phyloP scores from a whole-genome alignment of 2,113 vertebrate species.

The Tachysurus fulvidraco region DNA sequence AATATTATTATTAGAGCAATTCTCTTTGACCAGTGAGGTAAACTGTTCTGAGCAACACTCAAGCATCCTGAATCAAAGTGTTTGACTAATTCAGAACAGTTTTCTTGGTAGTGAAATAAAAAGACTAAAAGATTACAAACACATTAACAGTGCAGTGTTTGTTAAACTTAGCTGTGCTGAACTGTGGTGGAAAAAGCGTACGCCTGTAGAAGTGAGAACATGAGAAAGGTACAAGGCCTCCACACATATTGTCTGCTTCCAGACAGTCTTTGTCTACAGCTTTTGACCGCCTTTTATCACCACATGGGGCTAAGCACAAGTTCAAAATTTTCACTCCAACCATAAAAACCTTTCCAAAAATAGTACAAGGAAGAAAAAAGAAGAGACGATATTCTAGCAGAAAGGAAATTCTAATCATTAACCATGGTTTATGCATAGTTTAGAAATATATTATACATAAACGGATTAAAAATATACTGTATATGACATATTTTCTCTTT shows the following conservation, averaged over 20 bases:
- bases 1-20: not conserved
- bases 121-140: not conserved
- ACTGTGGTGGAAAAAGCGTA: not conserved
- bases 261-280: not conserved
- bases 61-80: not conserved
- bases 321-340: not conserved
- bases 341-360: not conserved
- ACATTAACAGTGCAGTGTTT: not conserved
- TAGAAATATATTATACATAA: conserved; percentile 7
- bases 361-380: not conserved
- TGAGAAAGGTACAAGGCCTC: not conserved
- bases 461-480: conserved; percentile 18
- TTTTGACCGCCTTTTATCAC: not conserved
- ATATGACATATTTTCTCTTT: not conserved
- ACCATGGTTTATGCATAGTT: conserved; percentile 15
- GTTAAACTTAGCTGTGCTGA: not conserved
- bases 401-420: conserved; percentile 17
- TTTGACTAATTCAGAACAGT: not conserved
- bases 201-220: not conserved
- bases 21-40: not conserved
- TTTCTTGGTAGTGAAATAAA: not conserved
- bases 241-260: not conserved
- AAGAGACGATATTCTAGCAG: not conserved
- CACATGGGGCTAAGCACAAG: not conserved
- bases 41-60: not conserved